Conservation (phyloP, 1,140 invertebrate species). For the Drosophila nikananu region DNA sequence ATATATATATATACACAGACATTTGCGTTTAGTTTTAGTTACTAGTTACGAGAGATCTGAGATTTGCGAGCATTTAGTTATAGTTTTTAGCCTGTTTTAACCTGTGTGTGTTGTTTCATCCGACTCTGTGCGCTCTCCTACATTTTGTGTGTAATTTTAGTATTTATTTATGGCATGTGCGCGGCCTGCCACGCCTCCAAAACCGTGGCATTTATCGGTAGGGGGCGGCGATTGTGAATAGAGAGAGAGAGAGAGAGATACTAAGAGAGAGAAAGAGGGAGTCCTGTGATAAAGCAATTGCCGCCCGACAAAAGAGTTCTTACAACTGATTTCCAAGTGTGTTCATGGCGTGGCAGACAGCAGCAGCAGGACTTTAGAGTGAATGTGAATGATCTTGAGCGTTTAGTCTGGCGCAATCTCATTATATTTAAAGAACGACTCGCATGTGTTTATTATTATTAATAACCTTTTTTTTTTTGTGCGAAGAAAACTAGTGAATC, state of each 20-base stretch:
- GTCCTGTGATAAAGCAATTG: conserved; percentile 30
- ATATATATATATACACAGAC: not conserved
- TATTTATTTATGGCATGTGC: conserved; percentile 35
- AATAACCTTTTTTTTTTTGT: conserved; percentile 30
- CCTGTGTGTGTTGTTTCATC: conserved; percentile 19
- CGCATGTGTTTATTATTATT: conserved; percentile 16
- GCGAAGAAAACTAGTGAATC: conserved; percentile 5
- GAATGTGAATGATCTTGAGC: conserved; percentile 34
- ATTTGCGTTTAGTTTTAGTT: conserved; percentile 61
- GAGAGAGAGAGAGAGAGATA: not conserved
- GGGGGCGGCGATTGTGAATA: conserved; percentile 25
- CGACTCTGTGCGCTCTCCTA: conserved; percentile 30
- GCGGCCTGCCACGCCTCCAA: conserved; percentile 37
- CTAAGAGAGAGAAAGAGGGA: not conserved
- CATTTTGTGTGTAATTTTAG: conserved; percentile 30
- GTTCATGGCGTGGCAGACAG: conserved; percentile 33
- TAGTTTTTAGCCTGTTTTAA: conserved; percentile 29
- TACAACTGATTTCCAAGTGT: conserved; percentile 33
- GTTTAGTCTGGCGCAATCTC: conserved; percentile 64
- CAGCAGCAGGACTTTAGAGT: conserved; percentile 5
- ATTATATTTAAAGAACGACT: conserved; percentile 62
- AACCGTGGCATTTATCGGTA: conserved; percentile 58
- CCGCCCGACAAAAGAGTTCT: not conserved
- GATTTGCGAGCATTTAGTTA: conserved; percentile 61
- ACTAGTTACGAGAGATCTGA: conserved; percentile 69